Evolutionary conservation across 2,888 invertebrate species (phyloP), one percentile per base, ranked within the genome.

Genomic region (Caenorhabditis zanzibari): DNA sequence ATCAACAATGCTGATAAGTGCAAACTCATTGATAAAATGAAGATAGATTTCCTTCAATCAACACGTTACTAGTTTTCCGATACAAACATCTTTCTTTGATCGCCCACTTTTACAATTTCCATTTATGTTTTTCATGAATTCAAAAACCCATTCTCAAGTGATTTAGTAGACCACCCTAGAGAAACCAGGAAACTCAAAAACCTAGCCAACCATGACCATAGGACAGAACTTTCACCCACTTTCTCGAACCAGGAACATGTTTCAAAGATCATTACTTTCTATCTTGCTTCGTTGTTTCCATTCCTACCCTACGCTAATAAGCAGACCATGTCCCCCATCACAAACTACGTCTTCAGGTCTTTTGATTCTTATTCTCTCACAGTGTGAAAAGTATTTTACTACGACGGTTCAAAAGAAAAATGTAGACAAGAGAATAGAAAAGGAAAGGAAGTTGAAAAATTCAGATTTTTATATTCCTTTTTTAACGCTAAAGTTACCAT

Each of bases 241-340:
- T 26, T 49, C 49, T 19, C 32, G 26, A 16, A 66, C 64, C 47
- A 47, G 49, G 64, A 66, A 66, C 64, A 66, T 66, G 64, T 49
- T 38, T 69, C 68, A 54, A 35, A 68, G n/a, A 61, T 41, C 35
- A 54, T 54, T 19, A 19, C 28, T 66, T 47, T 4, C 19, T 7
- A 28, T 1, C 28, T 9, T 28, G 28, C 28, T 64, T 64, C 28
- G 26, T 66, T 66, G 64, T 66, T 66, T 2, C 47, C 47, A 9
- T 16, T 47, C 28, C 56, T 24, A 26, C 24, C 16, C 12, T 56
- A 41, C 38, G n/a, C 26, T 35, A 41, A n/a, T 26, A 54, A 41
- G 38, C 14, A 72, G 72, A 72, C 72, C 72, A 35, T 72, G 59
- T 28, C 72, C 24, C n/a, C 26, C 41, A 41, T 32, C 35, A 28